Evolutionary conservation across 2,888 invertebrate species (phyloP).

Genomic region (Trachelus iudaicus): DNA sequence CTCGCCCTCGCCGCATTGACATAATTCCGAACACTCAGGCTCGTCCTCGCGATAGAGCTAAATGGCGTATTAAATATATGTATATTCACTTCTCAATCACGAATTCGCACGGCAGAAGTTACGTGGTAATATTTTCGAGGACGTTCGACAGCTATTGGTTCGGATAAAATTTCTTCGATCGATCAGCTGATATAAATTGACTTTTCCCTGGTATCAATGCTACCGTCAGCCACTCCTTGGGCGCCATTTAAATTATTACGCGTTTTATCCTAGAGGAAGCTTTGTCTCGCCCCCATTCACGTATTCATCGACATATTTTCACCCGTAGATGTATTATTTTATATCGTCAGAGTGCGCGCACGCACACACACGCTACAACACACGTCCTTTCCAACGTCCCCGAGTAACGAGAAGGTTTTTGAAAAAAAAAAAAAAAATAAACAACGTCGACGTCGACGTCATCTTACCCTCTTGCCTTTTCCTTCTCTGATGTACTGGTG

Average conservation of each 20-base stretch:
- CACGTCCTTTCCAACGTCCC: not conserved
- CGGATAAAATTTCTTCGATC: not conserved
- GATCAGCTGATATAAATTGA: not conserved
- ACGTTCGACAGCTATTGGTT: not conserved
- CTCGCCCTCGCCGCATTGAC: constrained; percentile 83
- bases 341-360: not conserved
- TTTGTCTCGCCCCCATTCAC: not conserved
- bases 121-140: not conserved
- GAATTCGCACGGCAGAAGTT: not conserved
- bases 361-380: too few relatives aligned
- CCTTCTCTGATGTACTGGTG: constrained; percentile 89
- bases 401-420: not conserved
- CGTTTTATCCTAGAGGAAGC: not conserved
- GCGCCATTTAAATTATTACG: not conserved
- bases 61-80: constrained; percentile 26
- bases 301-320: not conserved
- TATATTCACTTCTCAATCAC: not conserved
- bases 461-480: constrained; percentile 83
- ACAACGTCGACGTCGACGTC: not conserved
- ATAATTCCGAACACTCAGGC: constrained; percentile 90
- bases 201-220: not conserved
- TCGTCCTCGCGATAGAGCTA: constrained; percentile 87
- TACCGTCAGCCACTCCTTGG: not conserved
- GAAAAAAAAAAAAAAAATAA: not conserved
- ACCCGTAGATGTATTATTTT: not conserved